Percentiles rank a stretch among this genome's conserved stretches.
Evolutionary conservation across 2,113 vertebrate species (phyloP).

Genomic region (Nesospiza acunhae): DNA sequence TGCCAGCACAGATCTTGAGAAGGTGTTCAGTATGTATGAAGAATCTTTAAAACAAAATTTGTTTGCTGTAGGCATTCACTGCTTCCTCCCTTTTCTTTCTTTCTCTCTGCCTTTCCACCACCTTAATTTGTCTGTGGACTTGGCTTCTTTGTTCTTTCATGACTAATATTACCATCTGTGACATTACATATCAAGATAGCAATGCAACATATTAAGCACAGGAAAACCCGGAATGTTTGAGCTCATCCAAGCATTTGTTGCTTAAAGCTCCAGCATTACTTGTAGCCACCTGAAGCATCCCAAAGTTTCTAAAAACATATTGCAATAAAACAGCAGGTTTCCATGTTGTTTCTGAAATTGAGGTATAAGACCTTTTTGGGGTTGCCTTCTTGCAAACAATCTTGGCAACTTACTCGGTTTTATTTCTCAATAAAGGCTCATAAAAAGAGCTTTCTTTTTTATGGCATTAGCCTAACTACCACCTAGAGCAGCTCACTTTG

Average conservation of each 20-base stretch:
- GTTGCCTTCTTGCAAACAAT: not conserved
- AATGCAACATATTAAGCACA: conserved; percentile 81
- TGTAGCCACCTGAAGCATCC: conserved; percentile 71
- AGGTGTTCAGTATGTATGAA: conserved; percentile 61
- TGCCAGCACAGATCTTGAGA: conserved; percentile 59
- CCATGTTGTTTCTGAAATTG: conserved; percentile 4
- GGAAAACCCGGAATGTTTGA: conserved; percentile 75
- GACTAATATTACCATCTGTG: conserved; percentile 86
- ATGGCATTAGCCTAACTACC: not conserved
- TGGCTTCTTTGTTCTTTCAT: conserved; percentile 83
- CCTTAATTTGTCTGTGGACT: conserved; percentile 74
- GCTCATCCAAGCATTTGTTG: conserved; percentile 74
- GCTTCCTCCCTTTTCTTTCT: not conserved
- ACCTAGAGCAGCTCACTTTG: not conserved
- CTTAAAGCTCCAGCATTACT: conserved; percentile 67
- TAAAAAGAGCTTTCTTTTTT: not conserved
- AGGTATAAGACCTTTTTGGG: not conserved
- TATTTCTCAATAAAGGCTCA: not conserved
- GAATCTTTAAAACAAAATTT: conserved; percentile 63
- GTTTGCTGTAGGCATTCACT: conserved; percentile 28
- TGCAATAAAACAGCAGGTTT: conserved; percentile 56
- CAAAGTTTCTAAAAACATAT: conserved; percentile 27
- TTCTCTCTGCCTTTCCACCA: conserved; percentile 36
- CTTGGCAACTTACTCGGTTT: not conserved
- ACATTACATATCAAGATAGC: conserved; percentile 82